A percentile compares a stretch with the other conserved stretches of the same genome.
Conservation (phyloP, 37 sponge, comb jelly and placozoan genomes). For the Axinella damicornis region DNA sequence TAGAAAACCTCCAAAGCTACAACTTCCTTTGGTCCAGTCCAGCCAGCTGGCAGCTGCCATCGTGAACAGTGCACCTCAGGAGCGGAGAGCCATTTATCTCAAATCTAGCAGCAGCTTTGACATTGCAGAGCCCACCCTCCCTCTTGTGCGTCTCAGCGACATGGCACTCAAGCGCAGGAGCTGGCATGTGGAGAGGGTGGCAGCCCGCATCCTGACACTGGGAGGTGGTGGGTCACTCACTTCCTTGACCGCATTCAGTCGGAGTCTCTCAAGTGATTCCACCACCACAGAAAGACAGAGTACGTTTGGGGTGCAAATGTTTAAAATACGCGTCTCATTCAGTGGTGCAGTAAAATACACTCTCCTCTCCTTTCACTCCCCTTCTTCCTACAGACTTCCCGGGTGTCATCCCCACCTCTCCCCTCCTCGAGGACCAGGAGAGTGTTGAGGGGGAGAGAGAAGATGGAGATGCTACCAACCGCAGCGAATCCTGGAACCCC, state of each 20-base stretch:
- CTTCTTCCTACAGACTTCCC: slow-evolving; percentile 14
- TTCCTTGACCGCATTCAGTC: neutral
- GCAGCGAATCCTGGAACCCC: too few relatives aligned
- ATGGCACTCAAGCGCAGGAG: slow-evolving; percentile 35
- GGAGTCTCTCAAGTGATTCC: slow-evolving; percentile 26
- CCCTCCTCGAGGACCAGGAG: neutral
- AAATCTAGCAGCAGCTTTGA: slow-evolving; percentile 23
- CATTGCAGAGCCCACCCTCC: neutral
- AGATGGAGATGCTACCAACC: slow-evolving; percentile 1
- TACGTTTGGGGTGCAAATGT: too few relatives aligned
- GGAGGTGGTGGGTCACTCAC: neutral
- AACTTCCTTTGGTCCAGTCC: slow-evolving; percentile 6
- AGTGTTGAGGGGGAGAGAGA: neutral
- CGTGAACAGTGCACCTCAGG: slow-evolving; percentile 66
- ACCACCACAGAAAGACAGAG: neutral
- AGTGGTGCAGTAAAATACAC: too few relatives aligned
- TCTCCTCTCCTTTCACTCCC: slow-evolving; percentile 1
- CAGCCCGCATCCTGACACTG: slow-evolving; percentile 18
- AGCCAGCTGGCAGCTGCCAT: slow-evolving; percentile 74
- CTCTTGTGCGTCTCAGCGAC: neutral
- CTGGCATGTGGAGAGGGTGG: slow-evolving; percentile 63
- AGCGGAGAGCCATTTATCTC: slow-evolving; percentile 59
- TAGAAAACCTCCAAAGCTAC: neutral
- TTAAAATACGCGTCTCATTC: too few relatives aligned
- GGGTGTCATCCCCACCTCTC: neutral